phyloP scores from a whole-genome alignment of 1,140 invertebrate species.

The Sinonovacula constricta region DNA sequence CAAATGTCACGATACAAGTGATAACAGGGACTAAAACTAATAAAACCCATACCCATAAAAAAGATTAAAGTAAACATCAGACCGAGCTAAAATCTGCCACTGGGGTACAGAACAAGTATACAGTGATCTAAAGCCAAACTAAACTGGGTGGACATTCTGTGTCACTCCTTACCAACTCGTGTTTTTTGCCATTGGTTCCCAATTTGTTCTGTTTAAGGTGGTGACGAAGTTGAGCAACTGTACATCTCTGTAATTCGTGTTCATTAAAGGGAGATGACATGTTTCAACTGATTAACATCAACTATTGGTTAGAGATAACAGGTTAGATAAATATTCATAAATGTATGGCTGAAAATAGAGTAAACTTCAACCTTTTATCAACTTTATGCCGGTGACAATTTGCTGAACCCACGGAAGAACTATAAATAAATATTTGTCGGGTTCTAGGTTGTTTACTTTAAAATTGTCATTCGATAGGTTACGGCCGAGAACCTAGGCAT shows the following conservation, averaged over 20 bases:
- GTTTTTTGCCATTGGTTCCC: slow-evolving; percentile 48
- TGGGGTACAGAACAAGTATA: too few relatives aligned
- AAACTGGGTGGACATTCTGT: background rate
- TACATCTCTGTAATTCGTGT: slow-evolving; percentile 35
- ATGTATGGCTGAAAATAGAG: background rate
- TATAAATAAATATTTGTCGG: too few relatives aligned
- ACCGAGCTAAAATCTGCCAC: too few relatives aligned
- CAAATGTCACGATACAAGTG: background rate
- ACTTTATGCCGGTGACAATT: background rate
- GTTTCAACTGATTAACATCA: background rate
- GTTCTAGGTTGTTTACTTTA: too few relatives aligned
- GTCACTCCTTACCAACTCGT: slow-evolving; percentile 40
- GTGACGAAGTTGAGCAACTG: slow-evolving; percentile 19
- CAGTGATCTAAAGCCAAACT: too few relatives aligned
- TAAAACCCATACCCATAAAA: background rate
- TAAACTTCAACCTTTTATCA: background rate
- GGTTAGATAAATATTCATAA: background rate
- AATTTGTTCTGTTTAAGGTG: slow-evolving; percentile 41
- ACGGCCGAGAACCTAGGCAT: too few relatives aligned
- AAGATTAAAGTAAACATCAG: too few relatives aligned
- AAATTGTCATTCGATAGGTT: too few relatives aligned
- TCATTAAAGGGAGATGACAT: slow-evolving; percentile 17
- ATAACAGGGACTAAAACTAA: background rate
- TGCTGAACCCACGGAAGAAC: too few relatives aligned
- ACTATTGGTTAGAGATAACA: background rate